Evolutionary conservation across 1,140 invertebrate genomes (phyloP).

Genomic region (Cydia amplana): DNA sequence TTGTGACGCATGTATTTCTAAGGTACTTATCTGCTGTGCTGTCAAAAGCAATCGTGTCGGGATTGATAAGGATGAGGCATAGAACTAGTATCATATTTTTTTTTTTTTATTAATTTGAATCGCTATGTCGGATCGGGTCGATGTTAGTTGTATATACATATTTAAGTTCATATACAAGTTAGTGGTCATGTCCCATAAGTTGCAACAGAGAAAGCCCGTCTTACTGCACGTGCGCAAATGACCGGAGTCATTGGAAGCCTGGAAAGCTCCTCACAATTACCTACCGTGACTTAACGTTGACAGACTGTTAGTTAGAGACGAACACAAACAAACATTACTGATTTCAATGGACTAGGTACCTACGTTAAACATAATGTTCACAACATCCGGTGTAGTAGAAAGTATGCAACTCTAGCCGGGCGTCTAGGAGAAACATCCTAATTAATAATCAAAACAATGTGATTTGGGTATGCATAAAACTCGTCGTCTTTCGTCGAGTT

Average conservation of each 20-base stretch:
- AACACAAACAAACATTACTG: slow-evolving; percentile 1
- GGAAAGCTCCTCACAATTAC: slow-evolving; percentile 18
- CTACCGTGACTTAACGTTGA: background rate
- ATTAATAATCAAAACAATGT: slow-evolving; percentile 21
- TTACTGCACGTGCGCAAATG: background rate
- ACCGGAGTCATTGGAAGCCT: slow-evolving; percentile 18
- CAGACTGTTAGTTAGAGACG: background rate
- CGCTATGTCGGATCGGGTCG: too few relatives aligned
- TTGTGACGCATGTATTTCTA: too few relatives aligned
- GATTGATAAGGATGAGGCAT: background rate
- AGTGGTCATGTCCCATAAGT: background rate
- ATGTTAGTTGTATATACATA: background rate
- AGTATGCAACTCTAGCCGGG: background rate
- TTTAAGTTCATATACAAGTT: background rate
- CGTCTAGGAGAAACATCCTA: slow-evolving; percentile 7
- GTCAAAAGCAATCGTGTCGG: too few relatives aligned
- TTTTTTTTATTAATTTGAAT: background rate
- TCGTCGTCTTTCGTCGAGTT: too few relatives aligned
- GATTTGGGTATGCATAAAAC: too few relatives aligned
- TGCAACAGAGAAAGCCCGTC: slow-evolving; percentile 6
- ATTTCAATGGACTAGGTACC: slow-evolving; percentile 9
- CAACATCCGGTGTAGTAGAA: slow-evolving; percentile 17
- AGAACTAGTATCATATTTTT: background rate
- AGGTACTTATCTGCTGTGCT: too few relatives aligned
- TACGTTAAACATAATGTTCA: background rate